These are phyloP conservation scores for Griposia aprilina DNA, from an alignment of 2,888 invertebrate species.

Conservation along the genomic window DNA sequence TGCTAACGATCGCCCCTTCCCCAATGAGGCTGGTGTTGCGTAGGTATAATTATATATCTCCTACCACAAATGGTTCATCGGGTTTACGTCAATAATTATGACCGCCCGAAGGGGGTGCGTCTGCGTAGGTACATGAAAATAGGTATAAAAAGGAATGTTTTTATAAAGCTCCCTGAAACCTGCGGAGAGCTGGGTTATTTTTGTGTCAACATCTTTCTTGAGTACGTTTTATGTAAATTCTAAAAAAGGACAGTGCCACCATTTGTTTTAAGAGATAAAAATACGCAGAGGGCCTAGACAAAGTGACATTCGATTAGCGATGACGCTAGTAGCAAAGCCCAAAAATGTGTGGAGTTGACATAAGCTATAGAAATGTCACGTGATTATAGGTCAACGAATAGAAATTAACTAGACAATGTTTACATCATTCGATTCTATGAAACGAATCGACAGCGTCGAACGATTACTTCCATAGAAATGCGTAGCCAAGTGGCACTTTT, in stretches of 20 bases:
- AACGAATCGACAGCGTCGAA: no score
- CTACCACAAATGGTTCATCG: slow-evolving; percentile 68
- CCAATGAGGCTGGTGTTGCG: slow-evolving; percentile 48
- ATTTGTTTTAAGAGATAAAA: slow-evolving; percentile 24
- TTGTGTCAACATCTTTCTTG: slow-evolving; percentile 36
- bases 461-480: no score
- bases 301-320: no score
- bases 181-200: slow-evolving; percentile 26
- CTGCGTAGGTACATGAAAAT: slow-evolving; percentile 54
- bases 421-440: no score
- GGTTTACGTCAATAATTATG: slow-evolving; percentile 67
- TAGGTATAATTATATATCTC: slow-evolving; percentile 48
- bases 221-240: slow-evolving; percentile 37
- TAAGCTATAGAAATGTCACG: no score
- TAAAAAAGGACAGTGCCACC: slow-evolving; percentile 7
- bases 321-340: no score
- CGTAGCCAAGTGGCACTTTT: no score
- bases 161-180: slow-evolving; percentile 39
- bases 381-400: no score
- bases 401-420: no score
- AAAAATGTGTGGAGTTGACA: no score
- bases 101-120: slow-evolving; percentile 37
- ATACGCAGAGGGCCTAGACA: neutral
- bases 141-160: slow-evolving; percentile 46
- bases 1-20: slow-evolving; percentile 44